Conservation (phyloP, 2,797 vertebrate species). For the Leptoclinus maculatus region DNA sequence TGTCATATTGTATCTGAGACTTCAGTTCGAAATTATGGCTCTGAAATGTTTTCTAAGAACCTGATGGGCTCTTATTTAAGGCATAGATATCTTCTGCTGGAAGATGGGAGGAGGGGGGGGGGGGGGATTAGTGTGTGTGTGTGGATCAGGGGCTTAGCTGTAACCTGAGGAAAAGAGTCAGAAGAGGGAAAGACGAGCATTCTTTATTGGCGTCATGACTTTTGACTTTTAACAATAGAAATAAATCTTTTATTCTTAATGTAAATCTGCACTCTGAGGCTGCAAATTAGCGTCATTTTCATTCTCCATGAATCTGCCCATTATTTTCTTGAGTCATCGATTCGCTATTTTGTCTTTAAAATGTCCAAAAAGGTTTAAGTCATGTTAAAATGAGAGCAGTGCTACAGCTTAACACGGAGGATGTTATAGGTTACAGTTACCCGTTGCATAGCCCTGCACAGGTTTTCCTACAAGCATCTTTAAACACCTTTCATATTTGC, state of each 20-base stretch:
- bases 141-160: slow-evolving; percentile 18
- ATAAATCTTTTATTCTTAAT: not conserved
- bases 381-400: not conserved
- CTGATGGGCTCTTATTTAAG: slow-evolving; percentile 8
- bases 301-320: not conserved
- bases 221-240: not conserved
- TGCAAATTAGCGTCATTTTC: not conserved
- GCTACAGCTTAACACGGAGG: not conserved
- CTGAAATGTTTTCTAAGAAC: not conserved
- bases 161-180: not conserved
- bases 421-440: not conserved
- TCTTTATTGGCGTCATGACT: not conserved
- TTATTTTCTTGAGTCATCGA: not conserved
- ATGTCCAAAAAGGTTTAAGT: not conserved
- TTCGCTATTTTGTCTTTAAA: not conserved
- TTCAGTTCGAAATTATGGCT: not conserved
- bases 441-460: not conserved
- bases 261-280: not conserved
- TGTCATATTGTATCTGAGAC: not conserved
- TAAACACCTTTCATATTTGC: slow-evolving; percentile 1
- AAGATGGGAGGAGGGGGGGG: not conserved
- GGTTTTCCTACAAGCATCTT: not conserved
- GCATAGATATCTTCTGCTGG: not conserved
- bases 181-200: not conserved
- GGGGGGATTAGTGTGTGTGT: slow-evolving; percentile 10